These are phyloP conservation scores for Brachymystax lenok DNA, from an alignment of 2,797 vertebrate genomes.

Conservation along the genomic window DNA sequence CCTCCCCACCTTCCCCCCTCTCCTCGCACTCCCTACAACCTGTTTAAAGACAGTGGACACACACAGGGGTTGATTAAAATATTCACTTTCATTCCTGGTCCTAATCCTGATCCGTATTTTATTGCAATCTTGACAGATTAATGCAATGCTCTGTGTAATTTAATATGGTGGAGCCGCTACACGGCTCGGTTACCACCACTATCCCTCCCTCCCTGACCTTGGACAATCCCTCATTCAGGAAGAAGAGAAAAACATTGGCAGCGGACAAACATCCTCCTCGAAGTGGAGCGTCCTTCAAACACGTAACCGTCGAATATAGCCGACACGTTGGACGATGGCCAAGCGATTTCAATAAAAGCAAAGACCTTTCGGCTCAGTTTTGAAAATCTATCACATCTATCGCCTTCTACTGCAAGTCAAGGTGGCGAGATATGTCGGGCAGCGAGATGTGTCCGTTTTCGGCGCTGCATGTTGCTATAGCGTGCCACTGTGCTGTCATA, in stretches of 20 bases:
- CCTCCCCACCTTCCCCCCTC: conserved; percentile 31
- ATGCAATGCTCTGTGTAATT: conserved; percentile 78
- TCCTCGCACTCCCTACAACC: conserved; percentile 36
- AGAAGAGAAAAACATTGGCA: conserved; percentile 24
- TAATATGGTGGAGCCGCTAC: conserved; percentile 64
- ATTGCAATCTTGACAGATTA: conserved; percentile 80
- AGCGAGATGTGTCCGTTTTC: not conserved
- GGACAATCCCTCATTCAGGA: conserved; percentile 50
- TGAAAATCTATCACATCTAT: conserved; percentile 17
- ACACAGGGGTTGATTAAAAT: conserved; percentile 73
- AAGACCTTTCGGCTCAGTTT: conserved; percentile 20
- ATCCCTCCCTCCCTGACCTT: conserved; percentile 67
- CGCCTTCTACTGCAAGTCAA: conserved; percentile 17
- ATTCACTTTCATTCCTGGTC: conserved; percentile 70
- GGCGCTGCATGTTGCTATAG: conserved; percentile 19
- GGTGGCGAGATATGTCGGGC: conserved; percentile 6
- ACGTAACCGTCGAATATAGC: conserved; percentile 41
- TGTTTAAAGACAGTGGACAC: conserved; percentile 68
- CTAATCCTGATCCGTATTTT: conserved; percentile 77
- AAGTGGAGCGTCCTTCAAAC: conserved; percentile 15
- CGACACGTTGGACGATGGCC: not conserved
- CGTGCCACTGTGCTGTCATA: conserved; percentile 18
- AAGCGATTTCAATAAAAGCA: conserved; percentile 38
- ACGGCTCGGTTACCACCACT: conserved; percentile 57
- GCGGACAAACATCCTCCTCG: conserved; percentile 44